Evolutionary conservation across 2,888 invertebrate species (phyloP).

Genomic region (Linhomoeus sp.): DNA sequence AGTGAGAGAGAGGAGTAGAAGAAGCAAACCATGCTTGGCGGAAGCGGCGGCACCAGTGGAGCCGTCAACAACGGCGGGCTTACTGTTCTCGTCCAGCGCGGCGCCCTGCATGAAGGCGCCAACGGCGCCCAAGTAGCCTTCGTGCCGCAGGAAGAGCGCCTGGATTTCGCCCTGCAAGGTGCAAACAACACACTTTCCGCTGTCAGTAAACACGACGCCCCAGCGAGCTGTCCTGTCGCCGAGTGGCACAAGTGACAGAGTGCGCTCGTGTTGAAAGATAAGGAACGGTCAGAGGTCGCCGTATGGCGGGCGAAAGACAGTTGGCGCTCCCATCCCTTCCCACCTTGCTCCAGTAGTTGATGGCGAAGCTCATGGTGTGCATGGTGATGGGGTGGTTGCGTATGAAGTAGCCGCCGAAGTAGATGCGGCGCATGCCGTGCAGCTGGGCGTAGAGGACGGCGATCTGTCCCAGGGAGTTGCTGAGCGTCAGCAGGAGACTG

Average conservation of each 20-base stretch:
- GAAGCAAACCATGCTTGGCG: neutral
- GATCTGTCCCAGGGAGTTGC: conserved; percentile 51
- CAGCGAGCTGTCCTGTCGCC: no score
- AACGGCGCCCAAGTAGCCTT: conserved; percentile 48
- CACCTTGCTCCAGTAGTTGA: conserved; percentile 47
- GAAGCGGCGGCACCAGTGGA: no score
- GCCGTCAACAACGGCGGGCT: no score
- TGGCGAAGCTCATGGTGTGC: conserved; percentile 46
- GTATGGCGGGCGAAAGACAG: no score
- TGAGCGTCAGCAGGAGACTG: conserved; percentile 44
- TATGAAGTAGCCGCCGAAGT: conserved; percentile 49
- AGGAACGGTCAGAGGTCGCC: no score
- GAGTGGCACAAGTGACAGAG: no score
- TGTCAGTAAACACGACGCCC: no score
- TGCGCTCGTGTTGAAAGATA: no score
- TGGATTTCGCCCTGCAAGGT: conserved; percentile 38
- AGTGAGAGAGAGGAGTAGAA: neutral
- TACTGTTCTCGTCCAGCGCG: conserved; percentile 38
- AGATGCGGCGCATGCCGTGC: conserved; percentile 41
- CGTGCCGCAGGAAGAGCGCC: conserved; percentile 46
- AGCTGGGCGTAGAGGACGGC: conserved; percentile 46
- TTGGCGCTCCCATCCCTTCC: no score
- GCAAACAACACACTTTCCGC: no score
- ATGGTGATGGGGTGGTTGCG: conserved; percentile 48
- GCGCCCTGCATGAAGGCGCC: conserved; percentile 47